Evolutionary conservation across 2,888 invertebrate species (phyloP), one percentile per base, ranked within the genome.

Genomic region (Leucophora obtusa): DNA sequence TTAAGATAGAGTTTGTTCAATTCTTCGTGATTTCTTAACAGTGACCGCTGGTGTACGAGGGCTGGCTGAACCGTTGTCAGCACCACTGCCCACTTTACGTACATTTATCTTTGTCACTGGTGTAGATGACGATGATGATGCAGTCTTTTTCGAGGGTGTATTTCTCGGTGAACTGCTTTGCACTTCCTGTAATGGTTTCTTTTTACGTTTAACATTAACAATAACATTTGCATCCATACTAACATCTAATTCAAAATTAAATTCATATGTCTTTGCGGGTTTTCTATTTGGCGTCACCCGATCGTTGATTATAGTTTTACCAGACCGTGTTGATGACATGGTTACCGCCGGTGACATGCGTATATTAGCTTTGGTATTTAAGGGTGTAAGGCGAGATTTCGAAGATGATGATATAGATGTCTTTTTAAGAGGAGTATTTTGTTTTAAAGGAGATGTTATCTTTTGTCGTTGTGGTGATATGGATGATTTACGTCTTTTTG

Each of bases 211-310:
- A 0, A 91, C 89, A 79, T 90, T 90, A 0, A 91, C 89, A 71
- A 91, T 85, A 38, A 91, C 89, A 85, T 91, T 89, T n/a, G 90
- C 90, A 82, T 91, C 90, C 86, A 90, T 84, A 78, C 90, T 90
- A 6, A 91, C 90, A 82, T 91, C 89, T 38, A 91, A 78, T 74
- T 90, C 90, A 65, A 91, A 89, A 84, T 90, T 90, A 18, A 91
- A 87, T 79, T 90, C 89, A 73, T 90, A 90, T 0, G 88, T 89
- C 84, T 91, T 91, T 1, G 85, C 86, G 14, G 87, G 85, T 28
- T 86, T 87, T 9, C 87, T 84, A 70, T 88, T 89, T 0, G 89
- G 90, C 0, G 89, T 89, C 6, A 89, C 76, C 47, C 86, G 86
- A 71, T 90, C 88, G 79, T 90, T 90, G 17, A 90, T 85, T 14